Percentiles rank a stretch among this genome's conserved stretches.
Evolutionary conservation across 2,888 invertebrate species (phyloP).

Genomic region (Synanthedon myopaeformis): DNA sequence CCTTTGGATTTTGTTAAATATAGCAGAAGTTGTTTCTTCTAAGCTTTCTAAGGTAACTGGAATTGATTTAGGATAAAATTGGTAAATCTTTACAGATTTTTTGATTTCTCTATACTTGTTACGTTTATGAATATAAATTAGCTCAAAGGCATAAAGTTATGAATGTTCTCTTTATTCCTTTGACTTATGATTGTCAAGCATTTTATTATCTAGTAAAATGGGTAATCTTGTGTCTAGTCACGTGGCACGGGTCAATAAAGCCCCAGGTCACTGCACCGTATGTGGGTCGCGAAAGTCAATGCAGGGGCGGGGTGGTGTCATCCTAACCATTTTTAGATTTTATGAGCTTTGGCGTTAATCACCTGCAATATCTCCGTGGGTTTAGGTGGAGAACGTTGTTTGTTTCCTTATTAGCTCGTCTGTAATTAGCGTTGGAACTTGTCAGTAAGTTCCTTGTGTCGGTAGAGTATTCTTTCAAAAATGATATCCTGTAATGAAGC

Average conservation of each 20-base stretch:
- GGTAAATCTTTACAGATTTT: too few relatives aligned
- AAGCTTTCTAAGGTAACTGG: too few relatives aligned
- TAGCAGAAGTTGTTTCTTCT: too few relatives aligned
- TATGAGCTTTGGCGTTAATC: background rate
- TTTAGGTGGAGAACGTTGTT: background rate
- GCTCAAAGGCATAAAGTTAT: too few relatives aligned
- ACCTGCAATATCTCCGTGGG: background rate
- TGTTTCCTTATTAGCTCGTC: background rate
- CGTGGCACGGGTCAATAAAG: constrained; percentile 26
- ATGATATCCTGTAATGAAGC: background rate
- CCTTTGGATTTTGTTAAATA: too few relatives aligned
- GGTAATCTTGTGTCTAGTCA: constrained; percentile 12
- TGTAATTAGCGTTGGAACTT: too few relatives aligned
- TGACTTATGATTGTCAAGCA: too few relatives aligned
- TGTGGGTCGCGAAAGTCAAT: constrained; percentile 32
- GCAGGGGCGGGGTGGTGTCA: constrained; percentile 2
- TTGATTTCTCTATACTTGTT: too few relatives aligned
- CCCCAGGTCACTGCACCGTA: constrained; percentile 35
- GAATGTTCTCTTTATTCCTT: too few relatives aligned
- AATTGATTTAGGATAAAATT: too few relatives aligned
- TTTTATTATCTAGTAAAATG: background rate
- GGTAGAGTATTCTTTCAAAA: background rate
- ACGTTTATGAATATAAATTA: too few relatives aligned
- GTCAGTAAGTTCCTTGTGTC: too few relatives aligned
- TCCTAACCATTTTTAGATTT: background rate